These are phyloP conservation scores for Rotaria sp. DNA, from an alignment of 2,888 invertebrate species.

Conservation along the genomic window DNA sequence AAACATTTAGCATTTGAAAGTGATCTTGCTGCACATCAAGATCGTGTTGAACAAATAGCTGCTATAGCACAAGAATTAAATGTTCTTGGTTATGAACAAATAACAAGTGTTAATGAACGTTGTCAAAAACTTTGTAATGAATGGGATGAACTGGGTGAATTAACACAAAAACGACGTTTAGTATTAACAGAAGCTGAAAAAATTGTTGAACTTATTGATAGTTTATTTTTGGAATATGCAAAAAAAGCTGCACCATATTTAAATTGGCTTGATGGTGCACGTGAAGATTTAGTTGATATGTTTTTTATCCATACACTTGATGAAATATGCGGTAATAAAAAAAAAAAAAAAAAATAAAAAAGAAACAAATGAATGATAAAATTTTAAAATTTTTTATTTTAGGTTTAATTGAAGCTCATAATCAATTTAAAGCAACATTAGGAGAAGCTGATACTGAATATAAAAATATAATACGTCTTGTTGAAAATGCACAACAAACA, in stretches of 20 bases:
- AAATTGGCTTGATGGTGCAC: conserved; percentile 97
- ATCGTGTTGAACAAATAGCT: conserved; percentile 97
- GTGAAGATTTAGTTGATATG: conserved; percentile 97
- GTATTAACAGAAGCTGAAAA: conserved; percentile 56
- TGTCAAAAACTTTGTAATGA: conserved; percentile 57
- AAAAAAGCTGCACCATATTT: conserved; percentile 98
- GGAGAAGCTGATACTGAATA: conserved; percentile 98
- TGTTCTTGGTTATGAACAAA: conserved; percentile 92
- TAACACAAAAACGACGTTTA: conserved; percentile 83
- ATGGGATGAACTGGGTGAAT: conserved; percentile 62
- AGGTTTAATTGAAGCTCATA: conserved; percentile 90
- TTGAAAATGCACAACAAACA: conserved; percentile 85
- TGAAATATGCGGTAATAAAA: conserved; percentile 64
- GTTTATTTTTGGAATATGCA: conserved; percentile 92
- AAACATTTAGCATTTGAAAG: conserved; percentile 72
- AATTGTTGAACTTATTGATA: conserved; percentile 98
- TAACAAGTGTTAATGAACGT: conserved; percentile 82
- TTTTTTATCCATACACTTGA: conserved; percentile 99
- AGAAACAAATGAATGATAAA: conserved; percentile 54
- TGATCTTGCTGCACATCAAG: conserved; percentile 96
- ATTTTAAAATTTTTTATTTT: not conserved
- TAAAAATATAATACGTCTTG: conserved; percentile 83
- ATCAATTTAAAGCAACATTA: conserved; percentile 88
- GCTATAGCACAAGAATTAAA: conserved; percentile 98
- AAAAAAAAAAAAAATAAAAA: conserved; percentile 61